Evolutionary conservation across 2,113 vertebrate species (phyloP).

Genomic region (Corythoichthys intestinalis): DNA sequence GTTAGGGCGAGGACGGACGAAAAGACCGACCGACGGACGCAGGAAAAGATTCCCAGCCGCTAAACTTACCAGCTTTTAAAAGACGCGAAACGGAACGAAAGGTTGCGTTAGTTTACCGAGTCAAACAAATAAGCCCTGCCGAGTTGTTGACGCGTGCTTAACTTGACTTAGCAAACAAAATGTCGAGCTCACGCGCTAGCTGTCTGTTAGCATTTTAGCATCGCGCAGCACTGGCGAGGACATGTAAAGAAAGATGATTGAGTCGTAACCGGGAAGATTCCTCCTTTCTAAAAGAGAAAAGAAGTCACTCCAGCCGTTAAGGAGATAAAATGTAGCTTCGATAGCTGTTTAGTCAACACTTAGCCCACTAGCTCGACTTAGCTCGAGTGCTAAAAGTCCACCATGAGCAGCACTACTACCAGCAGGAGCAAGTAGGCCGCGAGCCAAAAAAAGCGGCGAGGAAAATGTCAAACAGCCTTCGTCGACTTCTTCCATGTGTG

Average conservation of each 20-base stretch:
- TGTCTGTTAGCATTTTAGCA: constrained; percentile 3
- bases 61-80: constrained; percentile 50
- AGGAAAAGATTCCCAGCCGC: constrained; percentile 64
- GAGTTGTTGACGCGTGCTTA: constrained; percentile 10
- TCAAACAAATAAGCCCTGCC: background rate
- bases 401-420: constrained; percentile 65
- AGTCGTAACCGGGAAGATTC: background rate
- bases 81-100: constrained; percentile 10
- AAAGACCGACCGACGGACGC: constrained; percentile 63
- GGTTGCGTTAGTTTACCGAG: background rate
- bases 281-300: background rate
- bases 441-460: constrained; percentile 63
- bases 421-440: constrained; percentile 53
- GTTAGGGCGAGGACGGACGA: constrained; percentile 72
- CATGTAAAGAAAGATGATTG: constrained; percentile 15
- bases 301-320: constrained; percentile 8
- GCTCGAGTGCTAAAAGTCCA: constrained; percentile 72
- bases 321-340: constrained; percentile 73
- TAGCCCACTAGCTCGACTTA: constrained; percentile 67
- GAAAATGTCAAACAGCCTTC: constrained; percentile 79
- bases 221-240: constrained; percentile 7
- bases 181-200: constrained; percentile 50
- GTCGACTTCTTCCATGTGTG: constrained; percentile 72
- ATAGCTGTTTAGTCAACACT: constrained; percentile 70
- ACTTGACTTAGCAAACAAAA: constrained; percentile 37